A percentile compares a stretch with the other conserved stretches of the same genome.
Evolutionary conservation across 2,888 invertebrate genomes (phyloP).

Genomic region (Lasioglossum zephyrum): DNA sequence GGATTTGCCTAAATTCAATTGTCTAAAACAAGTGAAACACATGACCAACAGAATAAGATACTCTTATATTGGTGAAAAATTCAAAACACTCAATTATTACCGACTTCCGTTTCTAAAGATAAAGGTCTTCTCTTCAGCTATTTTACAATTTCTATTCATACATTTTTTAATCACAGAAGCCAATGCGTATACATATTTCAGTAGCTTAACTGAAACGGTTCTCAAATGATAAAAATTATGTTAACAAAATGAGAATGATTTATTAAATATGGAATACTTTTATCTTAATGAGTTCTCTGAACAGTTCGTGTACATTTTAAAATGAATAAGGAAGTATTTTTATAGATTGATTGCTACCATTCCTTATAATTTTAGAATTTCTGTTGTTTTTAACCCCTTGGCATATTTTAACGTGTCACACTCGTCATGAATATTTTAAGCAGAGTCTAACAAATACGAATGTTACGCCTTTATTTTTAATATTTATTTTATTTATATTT

Average conservation of each 20-base stretch:
- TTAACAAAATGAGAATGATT: background rate
- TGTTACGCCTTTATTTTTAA: too few species aligned
- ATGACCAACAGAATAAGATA: background rate
- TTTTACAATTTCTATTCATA: background rate
- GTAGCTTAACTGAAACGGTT: background rate
- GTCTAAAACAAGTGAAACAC: background rate
- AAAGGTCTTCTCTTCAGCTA: background rate
- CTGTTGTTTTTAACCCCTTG: background rate
- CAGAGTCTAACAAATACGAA: too few species aligned
- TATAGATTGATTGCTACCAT: background rate
- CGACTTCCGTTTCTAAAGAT: background rate
- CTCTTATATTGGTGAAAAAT: background rate
- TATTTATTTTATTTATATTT: too few species aligned
- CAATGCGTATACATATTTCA: background rate
- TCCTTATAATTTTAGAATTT: background rate
- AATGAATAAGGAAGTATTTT: background rate
- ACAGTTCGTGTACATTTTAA: background rate
- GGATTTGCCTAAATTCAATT: background rate
- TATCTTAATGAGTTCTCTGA: background rate
- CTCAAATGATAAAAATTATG: background rate
- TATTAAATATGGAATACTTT: background rate
- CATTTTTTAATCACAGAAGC: background rate
- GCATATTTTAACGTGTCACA: too few species aligned
- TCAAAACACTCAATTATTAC: background rate
- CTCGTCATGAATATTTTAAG: too few species aligned